phyloP scores from a whole-genome alignment of 2,888 invertebrate species.

The Autographa pulchrina region DNA sequence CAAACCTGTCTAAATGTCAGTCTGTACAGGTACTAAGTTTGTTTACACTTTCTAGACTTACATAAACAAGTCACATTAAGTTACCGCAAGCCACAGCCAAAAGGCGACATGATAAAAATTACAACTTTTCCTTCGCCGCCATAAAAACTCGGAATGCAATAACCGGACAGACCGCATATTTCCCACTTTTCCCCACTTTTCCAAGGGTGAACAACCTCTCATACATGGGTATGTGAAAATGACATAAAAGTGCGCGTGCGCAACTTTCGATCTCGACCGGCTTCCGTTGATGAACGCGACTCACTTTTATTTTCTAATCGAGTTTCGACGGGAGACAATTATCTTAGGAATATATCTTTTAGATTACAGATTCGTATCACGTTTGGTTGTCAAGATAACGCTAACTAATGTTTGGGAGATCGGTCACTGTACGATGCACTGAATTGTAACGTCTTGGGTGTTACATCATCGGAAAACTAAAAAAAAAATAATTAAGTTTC shows the following conservation, averaged over 20 bases:
- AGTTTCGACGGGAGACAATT: conserved; percentile 60
- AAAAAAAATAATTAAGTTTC: too few species aligned
- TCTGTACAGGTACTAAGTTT: conserved; percentile 15
- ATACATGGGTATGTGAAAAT: conserved; percentile 74
- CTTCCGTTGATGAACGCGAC: conserved; percentile 65
- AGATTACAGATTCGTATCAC: conserved; percentile 54
- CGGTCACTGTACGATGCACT: conserved; percentile 4
- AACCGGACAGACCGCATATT: conserved; percentile 57
- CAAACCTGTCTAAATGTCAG: background rate
- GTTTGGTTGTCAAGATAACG: conserved; percentile 49
- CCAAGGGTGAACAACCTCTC: conserved; percentile 53
- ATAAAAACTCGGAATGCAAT: conserved; percentile 48
- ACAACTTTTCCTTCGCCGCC: conserved; percentile 44
- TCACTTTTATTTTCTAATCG: conserved; percentile 66
- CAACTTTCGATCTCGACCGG: conserved; percentile 73
- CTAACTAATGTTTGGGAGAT: conserved; percentile 37
- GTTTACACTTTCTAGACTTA: conserved; percentile 46
- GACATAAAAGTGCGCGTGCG: conserved; percentile 68
- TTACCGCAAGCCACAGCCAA: conserved; percentile 41
- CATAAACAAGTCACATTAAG: conserved; percentile 35
- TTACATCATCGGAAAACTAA: background rate
- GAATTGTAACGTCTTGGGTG: conserved; percentile 13
- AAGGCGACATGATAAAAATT: conserved; percentile 50
- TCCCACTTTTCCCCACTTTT: conserved; percentile 63
- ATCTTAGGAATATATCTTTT: conserved; percentile 57